phyloP scores from a whole-genome alignment of 2,113 vertebrate species.

The Hippocampus abdominalis region DNA sequence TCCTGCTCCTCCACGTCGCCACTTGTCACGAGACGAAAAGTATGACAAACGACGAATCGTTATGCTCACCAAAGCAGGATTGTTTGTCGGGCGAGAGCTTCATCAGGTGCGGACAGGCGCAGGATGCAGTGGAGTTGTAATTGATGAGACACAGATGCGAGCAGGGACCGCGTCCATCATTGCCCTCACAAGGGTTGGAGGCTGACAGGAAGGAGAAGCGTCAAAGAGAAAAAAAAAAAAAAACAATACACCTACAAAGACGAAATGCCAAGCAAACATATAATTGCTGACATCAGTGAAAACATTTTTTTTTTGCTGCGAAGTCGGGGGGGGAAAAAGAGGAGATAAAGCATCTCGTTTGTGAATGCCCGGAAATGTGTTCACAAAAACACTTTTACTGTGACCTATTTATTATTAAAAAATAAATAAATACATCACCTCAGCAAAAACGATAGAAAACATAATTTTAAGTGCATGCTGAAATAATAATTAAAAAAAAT shows the following conservation, averaged over 20 bases:
- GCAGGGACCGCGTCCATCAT: constrained; percentile 87
- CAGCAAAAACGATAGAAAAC: not conserved
- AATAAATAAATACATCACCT: not conserved
- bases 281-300: not conserved
- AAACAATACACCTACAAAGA: not conserved
- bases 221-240: not conserved
- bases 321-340: not conserved
- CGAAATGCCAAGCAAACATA: constrained; percentile 3
- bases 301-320: not conserved
- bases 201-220: constrained; percentile 65
- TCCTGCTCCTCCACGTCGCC: not conserved
- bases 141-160: constrained; percentile 96
- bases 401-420: not conserved
- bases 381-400: not conserved
- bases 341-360: not conserved
- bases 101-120: constrained; percentile 94
- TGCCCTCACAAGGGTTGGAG: constrained; percentile 88
- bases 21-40: not conserved
- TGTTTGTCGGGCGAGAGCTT: constrained; percentile 87
- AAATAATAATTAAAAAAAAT: too few species aligned
- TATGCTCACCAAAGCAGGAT: constrained; percentile 86
- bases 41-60: constrained; percentile 9
- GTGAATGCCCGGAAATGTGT: not conserved
- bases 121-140: constrained; percentile 87
- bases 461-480: not conserved